These are phyloP conservation scores for Crocidura indochinensis DNA, from an alignment of 2,797 vertebrate genomes.

Conservation along the genomic window DNA sequence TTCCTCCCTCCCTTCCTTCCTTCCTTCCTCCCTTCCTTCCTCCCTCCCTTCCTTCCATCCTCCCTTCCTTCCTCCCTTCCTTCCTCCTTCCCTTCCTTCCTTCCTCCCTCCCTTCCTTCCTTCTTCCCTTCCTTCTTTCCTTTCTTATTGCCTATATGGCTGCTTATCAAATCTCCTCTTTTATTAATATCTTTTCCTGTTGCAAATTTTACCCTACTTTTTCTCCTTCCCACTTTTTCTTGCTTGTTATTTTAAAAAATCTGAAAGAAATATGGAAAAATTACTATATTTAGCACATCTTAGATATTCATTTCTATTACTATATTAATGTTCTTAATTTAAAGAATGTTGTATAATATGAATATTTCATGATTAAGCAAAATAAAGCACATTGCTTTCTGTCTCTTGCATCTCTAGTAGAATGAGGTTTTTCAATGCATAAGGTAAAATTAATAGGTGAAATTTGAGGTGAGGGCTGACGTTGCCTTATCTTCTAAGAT, in stretches of 20 bases:
- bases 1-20: background rate
- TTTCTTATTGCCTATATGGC: too few species aligned
- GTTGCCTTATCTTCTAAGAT: background rate
- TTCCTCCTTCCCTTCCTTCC: background rate
- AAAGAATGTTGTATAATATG: background rate
- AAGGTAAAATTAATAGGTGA: background rate
- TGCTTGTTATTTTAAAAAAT: slow-evolving; percentile 46
- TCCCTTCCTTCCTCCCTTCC: background rate
- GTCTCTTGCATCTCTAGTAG: background rate
- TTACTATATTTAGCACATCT: background rate
- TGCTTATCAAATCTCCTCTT: too few species aligned
- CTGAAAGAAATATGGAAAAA: slow-evolving; percentile 45
- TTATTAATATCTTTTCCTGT: background rate
- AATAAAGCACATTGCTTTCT: background rate
- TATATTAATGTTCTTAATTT: background rate
- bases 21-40: background rate
- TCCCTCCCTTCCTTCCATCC: background rate
- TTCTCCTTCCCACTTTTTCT: background rate
- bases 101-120: background rate
- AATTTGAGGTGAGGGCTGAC: background rate
- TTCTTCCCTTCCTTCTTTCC: background rate
- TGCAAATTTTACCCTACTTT: background rate
- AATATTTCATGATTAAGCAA: background rate
- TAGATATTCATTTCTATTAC: slow-evolving; percentile 50
- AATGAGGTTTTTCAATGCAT: background rate